A percentile compares a stretch with the other conserved stretches of the same genome.
Conservation (phyloP, 2,888 invertebrate species). For the Tetrapedia diversipes region DNA sequence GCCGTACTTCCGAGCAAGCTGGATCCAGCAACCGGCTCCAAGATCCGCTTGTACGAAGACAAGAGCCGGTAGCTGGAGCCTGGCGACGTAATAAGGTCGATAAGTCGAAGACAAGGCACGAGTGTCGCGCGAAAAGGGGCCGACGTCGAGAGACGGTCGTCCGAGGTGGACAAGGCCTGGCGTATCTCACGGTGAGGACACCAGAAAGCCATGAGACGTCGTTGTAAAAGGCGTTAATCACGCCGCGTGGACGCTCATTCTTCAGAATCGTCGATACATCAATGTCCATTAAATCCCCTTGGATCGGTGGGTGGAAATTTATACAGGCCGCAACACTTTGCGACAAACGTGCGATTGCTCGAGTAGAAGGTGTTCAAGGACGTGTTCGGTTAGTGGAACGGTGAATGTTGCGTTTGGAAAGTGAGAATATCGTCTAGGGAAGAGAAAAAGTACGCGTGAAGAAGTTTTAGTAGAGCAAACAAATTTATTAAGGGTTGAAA, state of each 20-base stretch:
- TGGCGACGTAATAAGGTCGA: constrained; percentile 68
- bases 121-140: constrained; percentile 43
- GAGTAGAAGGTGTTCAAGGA: neutral
- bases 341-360: neutral
- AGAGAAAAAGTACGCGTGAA: too few species aligned
- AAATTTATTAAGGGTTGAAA: too few species aligned
- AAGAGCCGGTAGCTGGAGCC: neutral
- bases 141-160: constrained; percentile 40
- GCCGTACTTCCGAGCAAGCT: neutral
- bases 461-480: too few species aligned
- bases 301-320: constrained; percentile 58
- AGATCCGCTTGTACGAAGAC: neutral
- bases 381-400: too few species aligned
- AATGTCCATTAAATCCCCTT: constrained; percentile 77
- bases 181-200: constrained; percentile 51
- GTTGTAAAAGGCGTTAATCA: constrained; percentile 77
- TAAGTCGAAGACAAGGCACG: constrained; percentile 52
- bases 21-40: neutral
- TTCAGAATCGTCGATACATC: constrained; percentile 77
- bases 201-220: constrained; percentile 55
- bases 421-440: too few species aligned
- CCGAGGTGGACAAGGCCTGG: constrained; percentile 40
- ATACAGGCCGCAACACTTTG: constrained; percentile 53
- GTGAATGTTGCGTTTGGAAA: too few species aligned
- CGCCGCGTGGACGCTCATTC: constrained; percentile 66